phyloP scores from a whole-genome alignment of 2,797 vertebrate species.

The Decapterus maruadsi region DNA sequence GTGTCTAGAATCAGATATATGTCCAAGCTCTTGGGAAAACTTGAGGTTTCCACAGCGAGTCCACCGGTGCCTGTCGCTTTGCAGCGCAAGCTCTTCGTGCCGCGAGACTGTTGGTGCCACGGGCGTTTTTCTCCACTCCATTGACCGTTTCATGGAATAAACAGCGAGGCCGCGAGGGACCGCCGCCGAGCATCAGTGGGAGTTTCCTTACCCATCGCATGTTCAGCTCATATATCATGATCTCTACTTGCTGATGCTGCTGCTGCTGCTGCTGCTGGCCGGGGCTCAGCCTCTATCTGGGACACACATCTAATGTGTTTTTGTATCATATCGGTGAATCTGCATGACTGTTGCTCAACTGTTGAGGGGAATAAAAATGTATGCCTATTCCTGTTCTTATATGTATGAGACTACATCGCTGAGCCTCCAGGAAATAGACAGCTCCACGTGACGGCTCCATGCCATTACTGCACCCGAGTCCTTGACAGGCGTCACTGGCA shows the following conservation, averaged over 20 bases:
- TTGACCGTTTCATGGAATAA: slow-evolving; percentile 54
- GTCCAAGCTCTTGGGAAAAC: slow-evolving; percentile 39
- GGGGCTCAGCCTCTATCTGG: slow-evolving; percentile 7
- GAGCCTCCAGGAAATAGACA: slow-evolving; percentile 28
- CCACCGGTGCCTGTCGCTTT: slow-evolving; percentile 52
- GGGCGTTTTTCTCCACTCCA: slow-evolving; percentile 43
- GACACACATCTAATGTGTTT: slow-evolving; percentile 13
- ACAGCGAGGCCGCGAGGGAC: slow-evolving; percentile 41
- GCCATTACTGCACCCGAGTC: slow-evolving; percentile 11
- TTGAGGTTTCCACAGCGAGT: slow-evolving; percentile 36
- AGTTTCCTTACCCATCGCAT: neutral
- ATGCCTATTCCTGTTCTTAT: slow-evolving; percentile 1
- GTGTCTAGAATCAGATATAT: slow-evolving; percentile 39
- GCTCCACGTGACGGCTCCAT: slow-evolving; percentile 19
- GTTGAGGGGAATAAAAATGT: slow-evolving; percentile 30
- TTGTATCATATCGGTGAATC: slow-evolving; percentile 18
- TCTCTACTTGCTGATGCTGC: slow-evolving; percentile 3
- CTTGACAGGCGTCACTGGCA: neutral
- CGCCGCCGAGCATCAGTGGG: slow-evolving; percentile 35
- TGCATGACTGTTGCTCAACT: slow-evolving; percentile 11
- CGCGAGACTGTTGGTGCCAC: slow-evolving; percentile 37
- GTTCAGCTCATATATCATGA: slow-evolving; percentile 39
- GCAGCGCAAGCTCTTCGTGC: slow-evolving; percentile 49
- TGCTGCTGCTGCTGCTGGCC: neutral
- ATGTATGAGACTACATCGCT: slow-evolving; percentile 6